Conservation (phyloP, 2,888 invertebrate genomes). For the Agriopis marginaria region DNA sequence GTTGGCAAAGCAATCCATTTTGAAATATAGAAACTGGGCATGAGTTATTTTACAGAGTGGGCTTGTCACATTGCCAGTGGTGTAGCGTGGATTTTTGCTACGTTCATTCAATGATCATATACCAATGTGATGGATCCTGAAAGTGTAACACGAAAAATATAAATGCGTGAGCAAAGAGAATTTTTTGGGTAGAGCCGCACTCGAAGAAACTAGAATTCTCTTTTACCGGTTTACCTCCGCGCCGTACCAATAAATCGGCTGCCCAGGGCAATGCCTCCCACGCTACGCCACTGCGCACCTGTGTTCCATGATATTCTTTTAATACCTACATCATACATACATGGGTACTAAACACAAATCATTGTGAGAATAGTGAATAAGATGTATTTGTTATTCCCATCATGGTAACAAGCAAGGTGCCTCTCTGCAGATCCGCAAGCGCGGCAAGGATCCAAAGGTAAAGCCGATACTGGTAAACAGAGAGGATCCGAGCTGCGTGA, state of each 20-base stretch:
- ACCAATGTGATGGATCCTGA: too few relatives aligned
- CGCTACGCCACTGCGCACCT: background rate
- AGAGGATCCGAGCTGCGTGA: slow-evolving; percentile 88
- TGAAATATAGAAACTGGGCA: background rate
- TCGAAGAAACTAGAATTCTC: too few relatives aligned
- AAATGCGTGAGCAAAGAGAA: too few relatives aligned
- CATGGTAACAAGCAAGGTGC: slow-evolving; percentile 20
- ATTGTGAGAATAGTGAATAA: slow-evolving; percentile 7
- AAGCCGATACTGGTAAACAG: slow-evolving; percentile 92
- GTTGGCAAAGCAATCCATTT: background rate
- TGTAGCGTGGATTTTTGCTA: too few relatives aligned
- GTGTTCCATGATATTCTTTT: background rate
- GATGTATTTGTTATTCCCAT: background rate
- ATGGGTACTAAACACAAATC: background rate
- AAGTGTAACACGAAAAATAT: too few relatives aligned
- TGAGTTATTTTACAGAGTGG: background rate
- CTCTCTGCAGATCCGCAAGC: slow-evolving; percentile 86
- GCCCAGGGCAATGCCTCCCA: too few relatives aligned
- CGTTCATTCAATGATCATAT: too few relatives aligned
- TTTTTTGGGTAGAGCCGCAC: too few relatives aligned
- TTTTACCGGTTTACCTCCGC: too few relatives aligned
- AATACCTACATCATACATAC: background rate
- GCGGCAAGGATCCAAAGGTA: slow-evolving; percentile 89
- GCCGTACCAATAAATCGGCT: too few relatives aligned
- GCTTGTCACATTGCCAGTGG: background rate